Evolutionary conservation across 2,888 invertebrate genomes (phyloP).

Genomic region (Plebejus anna): DNA sequence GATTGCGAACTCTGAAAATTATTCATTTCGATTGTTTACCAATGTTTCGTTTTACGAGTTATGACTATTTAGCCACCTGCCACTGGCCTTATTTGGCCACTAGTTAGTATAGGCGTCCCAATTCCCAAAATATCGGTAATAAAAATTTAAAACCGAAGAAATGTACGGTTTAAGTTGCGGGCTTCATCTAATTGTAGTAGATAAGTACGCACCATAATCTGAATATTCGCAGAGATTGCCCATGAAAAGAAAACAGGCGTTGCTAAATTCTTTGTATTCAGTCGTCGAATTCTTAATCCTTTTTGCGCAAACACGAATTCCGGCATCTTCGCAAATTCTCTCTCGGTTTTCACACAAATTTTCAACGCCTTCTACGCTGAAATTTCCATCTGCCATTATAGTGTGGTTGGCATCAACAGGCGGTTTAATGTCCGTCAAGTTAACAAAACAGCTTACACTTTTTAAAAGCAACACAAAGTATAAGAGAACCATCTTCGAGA

Average conservation of each 20-base stretch:
- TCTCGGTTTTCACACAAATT: constrained; percentile 44
- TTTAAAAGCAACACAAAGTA: not conserved
- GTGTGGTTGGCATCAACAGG: not conserved
- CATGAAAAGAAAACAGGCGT: constrained; percentile 55
- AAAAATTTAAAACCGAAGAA: too few species aligned
- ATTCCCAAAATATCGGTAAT: too few species aligned
- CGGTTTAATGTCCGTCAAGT: not conserved
- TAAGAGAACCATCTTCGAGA: not conserved
- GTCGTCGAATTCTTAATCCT: constrained; percentile 37
- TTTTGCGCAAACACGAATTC: constrained; percentile 46
- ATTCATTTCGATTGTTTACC: not conserved
- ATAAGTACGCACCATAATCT: constrained; percentile 47
- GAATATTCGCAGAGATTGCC: constrained; percentile 58
- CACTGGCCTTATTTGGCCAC: too few species aligned
- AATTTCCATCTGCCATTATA: constrained; percentile 36
- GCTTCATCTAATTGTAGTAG: not conserved
- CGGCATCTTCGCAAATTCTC: constrained; percentile 44
- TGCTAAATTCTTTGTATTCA: constrained; percentile 50
- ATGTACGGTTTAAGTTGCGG: too few species aligned
- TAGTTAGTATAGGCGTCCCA: too few species aligned
- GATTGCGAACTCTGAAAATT: constrained; percentile 4
- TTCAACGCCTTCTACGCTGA: constrained; percentile 42
- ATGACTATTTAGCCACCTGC: too few species aligned
- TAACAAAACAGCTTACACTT: not conserved
- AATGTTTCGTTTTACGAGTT: too few species aligned